Evolutionary conservation across 2,888 invertebrate species (phyloP), one percentile per base, ranked within the genome.

Genomic region (Tetropium fuscum): DNA sequence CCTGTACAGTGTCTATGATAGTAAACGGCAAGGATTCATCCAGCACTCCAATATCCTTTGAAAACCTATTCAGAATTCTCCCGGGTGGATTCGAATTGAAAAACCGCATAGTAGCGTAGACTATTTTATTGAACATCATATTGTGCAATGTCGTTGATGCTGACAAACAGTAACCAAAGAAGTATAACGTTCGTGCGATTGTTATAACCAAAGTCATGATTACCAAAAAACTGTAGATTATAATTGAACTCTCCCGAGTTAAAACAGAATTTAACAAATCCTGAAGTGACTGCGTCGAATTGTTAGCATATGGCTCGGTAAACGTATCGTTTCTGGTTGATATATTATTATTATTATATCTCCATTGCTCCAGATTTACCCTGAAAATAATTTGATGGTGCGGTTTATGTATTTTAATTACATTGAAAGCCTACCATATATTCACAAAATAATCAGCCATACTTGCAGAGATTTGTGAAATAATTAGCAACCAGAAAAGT

Each of bases 401-500:
- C n/a, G n/a, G n/a, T n/a, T n/a, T n/a, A n/a, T n/a, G n/a, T n/a
- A n/a, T n/a, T n/a, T n/a, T n/a, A n/a, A 38, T 38, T 38, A n/a
- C 4, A 18, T 3, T 1, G 6, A 43, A 22, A 25, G 1, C 81
- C 82, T 69, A 89, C 93, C 93, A 94, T 75, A 86, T 89, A 2
- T 90, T 87, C 2, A 93, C 86, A 84, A 92, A 94, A 82, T 88
- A 93, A 78, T 94, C 94, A 0, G 90, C 87, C 8, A 87, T 86
- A 6, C 92, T 93, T 1, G 90, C 92, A 36, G 90, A 80, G 10
- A 60, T 20, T 48, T 70, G 69, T 15, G 64, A 63, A 1, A 59
- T 3, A 11, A 64, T 7, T 49, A 72, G 68, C 16, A 59, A 36
- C 18, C 88, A 68, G 64, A 90, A 90, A 22, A 91, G 84, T 10